Conservation (phyloP, 2,888 invertebrate genomes). For the Chalcis sispes region DNA sequence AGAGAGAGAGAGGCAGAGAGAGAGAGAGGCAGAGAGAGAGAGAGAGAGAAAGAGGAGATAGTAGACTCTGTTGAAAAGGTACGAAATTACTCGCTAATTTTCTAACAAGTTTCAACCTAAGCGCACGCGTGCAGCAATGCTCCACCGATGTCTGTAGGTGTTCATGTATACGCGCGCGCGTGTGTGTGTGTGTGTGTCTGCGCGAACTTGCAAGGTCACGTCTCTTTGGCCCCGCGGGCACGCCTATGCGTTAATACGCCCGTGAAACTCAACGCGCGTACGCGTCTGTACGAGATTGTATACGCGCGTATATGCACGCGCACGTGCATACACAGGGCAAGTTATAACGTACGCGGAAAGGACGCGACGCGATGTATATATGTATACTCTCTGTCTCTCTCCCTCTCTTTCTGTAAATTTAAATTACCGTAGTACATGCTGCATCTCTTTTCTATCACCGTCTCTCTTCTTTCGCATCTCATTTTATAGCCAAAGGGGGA, state of each 20-base stretch:
- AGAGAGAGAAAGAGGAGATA: neutral
- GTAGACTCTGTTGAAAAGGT: constrained; percentile 36
- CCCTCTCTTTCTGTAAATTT: constrained; percentile 48
- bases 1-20: constrained; percentile 2
- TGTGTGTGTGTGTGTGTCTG: constrained; percentile 49
- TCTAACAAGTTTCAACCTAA: constrained; percentile 53
- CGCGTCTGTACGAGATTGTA: constrained; percentile 10
- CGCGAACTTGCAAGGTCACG: constrained; percentile 57
- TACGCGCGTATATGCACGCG: neutral
- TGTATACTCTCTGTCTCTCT: neutral
- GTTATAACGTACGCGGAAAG: constrained; percentile 36
- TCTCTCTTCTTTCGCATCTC: no score
- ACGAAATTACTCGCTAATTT: constrained; percentile 58
- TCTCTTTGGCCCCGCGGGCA: constrained; percentile 50
- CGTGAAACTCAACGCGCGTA: neutral
- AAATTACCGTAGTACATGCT: constrained; percentile 50
- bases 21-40: neutral
- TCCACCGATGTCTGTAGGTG: no score
- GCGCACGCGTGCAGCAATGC: constrained; percentile 35
- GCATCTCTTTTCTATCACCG: neutral
- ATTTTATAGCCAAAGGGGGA: constrained; percentile 8
- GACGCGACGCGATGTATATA: no score
- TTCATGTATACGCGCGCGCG: no score
- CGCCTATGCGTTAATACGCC: constrained; percentile 44
- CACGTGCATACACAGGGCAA: constrained; percentile 20